Conservation (phyloP, 2,888 invertebrate species). For the Tetrapedia diversipes region DNA sequence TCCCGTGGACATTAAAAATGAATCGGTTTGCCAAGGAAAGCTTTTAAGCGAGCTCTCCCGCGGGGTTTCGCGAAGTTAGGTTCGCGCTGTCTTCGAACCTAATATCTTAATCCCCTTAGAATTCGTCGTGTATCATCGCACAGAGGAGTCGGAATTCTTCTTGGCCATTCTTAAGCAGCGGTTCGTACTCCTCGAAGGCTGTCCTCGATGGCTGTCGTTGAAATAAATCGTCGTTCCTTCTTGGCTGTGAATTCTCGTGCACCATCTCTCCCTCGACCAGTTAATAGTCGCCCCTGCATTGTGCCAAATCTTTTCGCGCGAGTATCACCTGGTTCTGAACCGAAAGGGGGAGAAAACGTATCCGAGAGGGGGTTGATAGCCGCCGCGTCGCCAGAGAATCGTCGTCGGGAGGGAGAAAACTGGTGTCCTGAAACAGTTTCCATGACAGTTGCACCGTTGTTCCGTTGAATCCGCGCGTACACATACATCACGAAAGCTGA, state of each 20-base stretch:
- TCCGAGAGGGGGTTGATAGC: slow-evolving; percentile 17
- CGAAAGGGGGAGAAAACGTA: slow-evolving; percentile 9
- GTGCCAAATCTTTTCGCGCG: slow-evolving; percentile 36
- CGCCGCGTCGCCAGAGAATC: slow-evolving; percentile 27
- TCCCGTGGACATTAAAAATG: slow-evolving; percentile 24
- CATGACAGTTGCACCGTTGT: slow-evolving; percentile 48
- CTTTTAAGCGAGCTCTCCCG: neutral
- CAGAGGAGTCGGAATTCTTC: no score
- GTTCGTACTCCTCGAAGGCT: no score
- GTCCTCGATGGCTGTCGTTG: no score
- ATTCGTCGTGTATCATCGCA: neutral
- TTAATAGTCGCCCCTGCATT: slow-evolving; percentile 10
- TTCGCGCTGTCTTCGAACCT: no score
- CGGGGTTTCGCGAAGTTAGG: neutral
- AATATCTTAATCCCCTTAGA: neutral
- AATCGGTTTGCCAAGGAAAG: slow-evolving; percentile 8
- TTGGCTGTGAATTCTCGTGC: slow-evolving; percentile 9
- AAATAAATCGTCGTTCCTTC: neutral
- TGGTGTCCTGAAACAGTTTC: slow-evolving; percentile 48
- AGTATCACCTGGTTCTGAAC: slow-evolving; percentile 49
- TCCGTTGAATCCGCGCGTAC: slow-evolving; percentile 45
- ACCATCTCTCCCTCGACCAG: neutral
- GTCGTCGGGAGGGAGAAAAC: slow-evolving; percentile 44
- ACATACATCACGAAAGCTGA: slow-evolving; percentile 32
- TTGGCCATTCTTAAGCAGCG: no score